phyloP scores from a whole-genome alignment of 2,888 invertebrate species.

The Acleris emargana region DNA sequence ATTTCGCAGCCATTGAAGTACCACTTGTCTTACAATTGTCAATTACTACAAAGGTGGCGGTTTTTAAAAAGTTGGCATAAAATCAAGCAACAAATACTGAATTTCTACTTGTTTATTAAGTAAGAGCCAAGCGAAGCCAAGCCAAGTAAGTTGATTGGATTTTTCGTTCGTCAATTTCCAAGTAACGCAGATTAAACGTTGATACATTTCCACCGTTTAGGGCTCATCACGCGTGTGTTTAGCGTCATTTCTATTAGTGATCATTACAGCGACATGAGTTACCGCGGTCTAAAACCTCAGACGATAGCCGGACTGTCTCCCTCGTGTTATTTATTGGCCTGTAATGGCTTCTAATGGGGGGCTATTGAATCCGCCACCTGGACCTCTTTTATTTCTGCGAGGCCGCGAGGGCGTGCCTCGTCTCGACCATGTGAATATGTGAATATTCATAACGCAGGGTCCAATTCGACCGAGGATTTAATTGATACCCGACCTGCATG shows the following conservation, averaged over 20 bases:
- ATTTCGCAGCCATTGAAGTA: too few species aligned
- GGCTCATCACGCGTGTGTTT: constrained; percentile 28
- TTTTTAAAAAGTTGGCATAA: too few species aligned
- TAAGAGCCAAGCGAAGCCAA: background rate
- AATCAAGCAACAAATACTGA: background rate
- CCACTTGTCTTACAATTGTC: too few species aligned
- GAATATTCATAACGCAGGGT: constrained; percentile 74
- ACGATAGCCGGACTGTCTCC: constrained; percentile 72
- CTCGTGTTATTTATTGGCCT: constrained; percentile 78
- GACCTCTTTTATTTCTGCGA: constrained; percentile 69
- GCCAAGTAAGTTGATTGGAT: background rate
- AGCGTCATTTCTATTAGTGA: constrained; percentile 60
- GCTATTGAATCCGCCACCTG: constrained; percentile 81
- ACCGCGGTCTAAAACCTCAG: constrained; percentile 63
- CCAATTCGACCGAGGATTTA: constrained; percentile 67
- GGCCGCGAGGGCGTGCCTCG: constrained; percentile 53
- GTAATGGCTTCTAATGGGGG: constrained; percentile 81
- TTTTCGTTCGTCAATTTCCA: too few species aligned
- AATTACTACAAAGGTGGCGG: too few species aligned
- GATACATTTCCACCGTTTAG: constrained; percentile 16
- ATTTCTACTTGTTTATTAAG: background rate
- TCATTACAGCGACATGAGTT: constrained; percentile 73
- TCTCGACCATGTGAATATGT: constrained; percentile 71
- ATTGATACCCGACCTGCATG: constrained; percentile 65
- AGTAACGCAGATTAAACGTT: constrained; percentile 5